Percentiles rank a stretch among this genome's conserved stretches.
Conservation (phyloP, 2,888 invertebrate genomes). For the Noctuana brunneofusca region DNA sequence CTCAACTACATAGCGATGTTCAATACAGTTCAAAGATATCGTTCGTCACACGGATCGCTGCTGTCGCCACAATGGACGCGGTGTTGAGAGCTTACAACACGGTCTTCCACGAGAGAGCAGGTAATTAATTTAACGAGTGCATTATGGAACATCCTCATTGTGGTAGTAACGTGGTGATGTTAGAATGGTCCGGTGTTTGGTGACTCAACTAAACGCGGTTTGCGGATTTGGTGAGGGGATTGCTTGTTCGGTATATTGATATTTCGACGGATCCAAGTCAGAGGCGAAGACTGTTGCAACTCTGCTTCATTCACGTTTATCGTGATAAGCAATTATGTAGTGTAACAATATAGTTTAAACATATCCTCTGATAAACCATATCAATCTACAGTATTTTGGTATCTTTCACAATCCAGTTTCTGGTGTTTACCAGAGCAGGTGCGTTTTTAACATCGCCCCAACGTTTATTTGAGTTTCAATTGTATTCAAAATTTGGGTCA, state of each 20-base stretch:
- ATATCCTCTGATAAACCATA: too few relatives aligned
- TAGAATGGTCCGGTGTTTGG: slow-evolving; percentile 14
- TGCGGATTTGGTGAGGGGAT: slow-evolving; percentile 7
- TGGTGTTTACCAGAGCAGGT: too few relatives aligned
- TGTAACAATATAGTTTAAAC: too few relatives aligned
- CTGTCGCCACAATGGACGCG: slow-evolving; percentile 54
- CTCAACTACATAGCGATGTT: neutral
- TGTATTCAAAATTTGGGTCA: neutral
- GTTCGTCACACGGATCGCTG: neutral
- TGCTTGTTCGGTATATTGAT: neutral
- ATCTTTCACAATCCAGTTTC: too few relatives aligned
- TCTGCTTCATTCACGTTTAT: too few relatives aligned
- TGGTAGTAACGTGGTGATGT: slow-evolving; percentile 5
- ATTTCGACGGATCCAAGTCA: too few relatives aligned
- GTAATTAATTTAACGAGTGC: slow-evolving; percentile 48
- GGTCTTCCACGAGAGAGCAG: slow-evolving; percentile 71
- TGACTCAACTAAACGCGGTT: neutral
- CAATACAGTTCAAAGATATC: neutral
- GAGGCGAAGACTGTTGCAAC: too few relatives aligned
- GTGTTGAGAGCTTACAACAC: slow-evolving; percentile 56
- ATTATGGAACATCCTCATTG: slow-evolving; percentile 7
- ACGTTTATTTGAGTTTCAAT: neutral
- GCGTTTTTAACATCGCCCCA: too few relatives aligned
- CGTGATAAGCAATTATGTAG: too few relatives aligned
- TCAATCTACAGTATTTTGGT: too few relatives aligned